Base-by-base conservation (phyloP, 2,113 vertebrate species). In the Tupaia tana region DNA sequence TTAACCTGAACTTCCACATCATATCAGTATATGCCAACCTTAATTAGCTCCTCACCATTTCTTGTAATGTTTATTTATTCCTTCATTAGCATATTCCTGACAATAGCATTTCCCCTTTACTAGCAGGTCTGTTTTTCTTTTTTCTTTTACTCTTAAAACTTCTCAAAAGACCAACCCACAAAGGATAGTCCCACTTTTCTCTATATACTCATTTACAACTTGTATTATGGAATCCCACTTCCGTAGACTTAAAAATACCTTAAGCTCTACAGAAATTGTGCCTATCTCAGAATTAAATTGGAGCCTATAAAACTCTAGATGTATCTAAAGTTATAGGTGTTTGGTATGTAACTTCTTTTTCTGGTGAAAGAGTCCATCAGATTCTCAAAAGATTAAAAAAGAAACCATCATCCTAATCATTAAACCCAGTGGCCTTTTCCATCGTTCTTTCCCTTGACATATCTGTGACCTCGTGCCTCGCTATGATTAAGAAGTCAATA, bases 371-470 rank as follows among this genome's bases (percentile, higher is more conserved):
- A 79, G 29, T 58, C 54, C n/a, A 89, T 69, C 29, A 79, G 70
- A 81, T 81, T 87, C 54, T 80, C 66, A 43, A 90, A 59, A 70
- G 87, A 89, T 79, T 66, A 89, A 89, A 78, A 90, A 70, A 89
- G 79, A 78, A 90, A 70, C 27, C 29, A 85, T 7, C 61, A 80
- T 70, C 64, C 24, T 81, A 71, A 29, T 81, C 77, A 81, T 16
- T 71, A 80, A 90, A 90, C 5, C 63, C 56, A 71, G n/a, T 4
- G n/a, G 13, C 71, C 64, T 61, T 81, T 81, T 54, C 66, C 77
- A 90, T 58, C 52, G 58, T 71, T 19, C 18, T 59, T 6, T 6
- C 25, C 56, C 31, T 70, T 43, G 24, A 81, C 66, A 29, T 63
- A 34, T 89, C 20, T 67, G 52, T 89, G 52, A 67, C 66, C 31